Base-by-base conservation (phyloP, 2,113 vertebrate genomes). In the Colaptes auratus region DNA sequence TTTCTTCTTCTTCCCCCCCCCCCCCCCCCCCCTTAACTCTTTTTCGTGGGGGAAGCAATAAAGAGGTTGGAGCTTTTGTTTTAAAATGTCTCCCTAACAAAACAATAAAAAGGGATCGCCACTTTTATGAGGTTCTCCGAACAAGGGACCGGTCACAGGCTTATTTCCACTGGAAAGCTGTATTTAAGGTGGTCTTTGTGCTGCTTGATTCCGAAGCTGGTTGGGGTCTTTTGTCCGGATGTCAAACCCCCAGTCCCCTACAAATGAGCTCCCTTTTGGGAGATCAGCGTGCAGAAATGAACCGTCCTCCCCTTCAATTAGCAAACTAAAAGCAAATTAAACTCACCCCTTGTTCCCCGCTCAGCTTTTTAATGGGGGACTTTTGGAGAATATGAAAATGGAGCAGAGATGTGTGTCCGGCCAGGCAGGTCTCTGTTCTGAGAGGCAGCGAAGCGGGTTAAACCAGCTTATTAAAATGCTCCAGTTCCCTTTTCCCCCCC, bases 271-370 rank as follows among this genome's bases (percentile, higher is more conserved):
- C 98, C 95, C 98, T 98, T 98, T 98, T 98, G 97, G 93, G 98
- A 98, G 97, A 98, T 97, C 97, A 98, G 97, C 97, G 96, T 98
- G 98, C 97, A 98, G 98, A 98, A 98, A 98, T 98, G 98, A 98
- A 98, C 98, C 98, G 93, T 98, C 98, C 97, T 98, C 98, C 98
- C 96, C 98, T 98, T 98, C 98, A 99, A 99, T 99, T 99, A 99
- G 98, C 97, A 97, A 97, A 97, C 97, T 98, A 98, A 99, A 98
- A 98, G 98, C 98, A 98, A 98, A 98, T 99, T 98, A 98, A 99
- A 99, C 95, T 98, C 98, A 98, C 98, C 98, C 98, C 98, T 98
- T 98, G 94, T 97, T 98, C 97, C 98, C 97, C 95, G 93, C 98
- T 98, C 97, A 91, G 97, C 96, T 98, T 98, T 97, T 97, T 96